Evolutionary conservation across 2,888 invertebrate genomes (phyloP), one percentile per base, ranked within the genome.

Genomic region (Tetragnatha montana): DNA sequence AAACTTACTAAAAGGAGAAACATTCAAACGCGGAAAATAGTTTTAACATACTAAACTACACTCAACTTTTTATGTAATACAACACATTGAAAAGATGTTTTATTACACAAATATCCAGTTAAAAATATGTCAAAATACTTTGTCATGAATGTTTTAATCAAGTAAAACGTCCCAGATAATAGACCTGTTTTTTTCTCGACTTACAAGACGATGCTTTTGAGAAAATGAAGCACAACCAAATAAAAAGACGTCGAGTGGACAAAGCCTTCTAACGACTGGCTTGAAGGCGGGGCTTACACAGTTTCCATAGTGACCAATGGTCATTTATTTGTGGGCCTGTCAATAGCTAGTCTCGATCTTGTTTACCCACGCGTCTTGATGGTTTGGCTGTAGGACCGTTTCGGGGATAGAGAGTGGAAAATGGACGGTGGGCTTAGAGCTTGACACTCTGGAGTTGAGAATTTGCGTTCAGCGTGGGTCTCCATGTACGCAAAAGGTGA

Each of bases 401-500:
- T 10, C 60, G 10, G 60, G 12, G 17, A 60, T 60, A 60, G 60
- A 35, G 73, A 7, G 51, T 8, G 21, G n/a, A 51, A 73, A 74
- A 51, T 51, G 14, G 51, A 35, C 78, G 51, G 51, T 17, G 7
- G 51, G 21, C 78, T 51, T 78, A 49, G 71, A 73, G 19, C 8
- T 17, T 50, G 50, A 22, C 17, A 50, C 10, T 82, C 10, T 49
- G 21, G 50, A 51, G n/a, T 4, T 19, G 51, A 21, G 51, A 17
- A 21, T 14, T 19, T 14, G 50, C 74, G 83, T 78, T 71, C 81
- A 82, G 87, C 14, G 6, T 75, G 50, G n/a, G n/a, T 50, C 35
- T 85, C 70, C 70, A 89, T 89, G 89, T 89, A 89, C 81, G 85
- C 89, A 51, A 89, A 89, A 74, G 89, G 89, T 89, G 81, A 78